phyloP scores from a whole-genome alignment of 2,888 invertebrate species.

The Ashinkailepas kermadecensis region DNA sequence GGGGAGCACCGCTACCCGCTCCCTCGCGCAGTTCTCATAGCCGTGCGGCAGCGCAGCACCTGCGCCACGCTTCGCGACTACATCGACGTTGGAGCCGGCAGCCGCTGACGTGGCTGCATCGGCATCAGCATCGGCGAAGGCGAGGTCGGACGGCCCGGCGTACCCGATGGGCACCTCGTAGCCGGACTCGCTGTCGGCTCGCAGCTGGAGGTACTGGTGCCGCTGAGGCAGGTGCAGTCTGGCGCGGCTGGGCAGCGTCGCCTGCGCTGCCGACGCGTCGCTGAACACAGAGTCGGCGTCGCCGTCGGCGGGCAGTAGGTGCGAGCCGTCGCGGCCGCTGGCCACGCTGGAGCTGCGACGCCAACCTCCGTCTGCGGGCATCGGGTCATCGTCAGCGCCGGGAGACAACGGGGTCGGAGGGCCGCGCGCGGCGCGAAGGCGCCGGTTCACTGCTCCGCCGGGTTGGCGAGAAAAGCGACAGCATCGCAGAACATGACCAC shows the following conservation, averaged over 20 bases:
- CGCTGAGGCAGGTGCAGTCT: not conserved
- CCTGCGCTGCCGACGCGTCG: constrained; percentile 36
- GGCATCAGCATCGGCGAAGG: constrained; percentile 32
- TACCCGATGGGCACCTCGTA: constrained; percentile 45
- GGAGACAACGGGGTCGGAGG: no score
- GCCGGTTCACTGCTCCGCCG: no score
- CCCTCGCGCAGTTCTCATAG: not conserved
- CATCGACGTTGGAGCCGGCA: not conserved
- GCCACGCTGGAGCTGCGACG: not conserved
- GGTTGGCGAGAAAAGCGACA: no score
- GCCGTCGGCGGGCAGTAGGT: constrained; percentile 2
- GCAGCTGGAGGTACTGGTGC: constrained; percentile 43
- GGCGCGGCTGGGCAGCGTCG: constrained; percentile 40
- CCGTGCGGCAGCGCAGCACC: not conserved
- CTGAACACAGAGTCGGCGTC: constrained; percentile 10
- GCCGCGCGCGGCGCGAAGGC: no score
- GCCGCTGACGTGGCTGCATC: not conserved
- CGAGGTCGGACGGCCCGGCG: constrained; percentile 37
- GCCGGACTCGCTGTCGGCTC: constrained; percentile 46
- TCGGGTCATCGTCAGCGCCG: not conserved
- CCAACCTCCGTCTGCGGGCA: not conserved
- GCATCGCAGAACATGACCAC: no score
- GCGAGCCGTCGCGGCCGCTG: constrained; percentile 8
- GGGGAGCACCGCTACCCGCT: not conserved
- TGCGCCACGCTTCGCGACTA: no score